A percentile compares a stretch with the other conserved stretches of the same genome.
Evolutionary conservation across 2,888 invertebrate species (phyloP).

Genomic region (Eustalomyia histrio): DNA sequence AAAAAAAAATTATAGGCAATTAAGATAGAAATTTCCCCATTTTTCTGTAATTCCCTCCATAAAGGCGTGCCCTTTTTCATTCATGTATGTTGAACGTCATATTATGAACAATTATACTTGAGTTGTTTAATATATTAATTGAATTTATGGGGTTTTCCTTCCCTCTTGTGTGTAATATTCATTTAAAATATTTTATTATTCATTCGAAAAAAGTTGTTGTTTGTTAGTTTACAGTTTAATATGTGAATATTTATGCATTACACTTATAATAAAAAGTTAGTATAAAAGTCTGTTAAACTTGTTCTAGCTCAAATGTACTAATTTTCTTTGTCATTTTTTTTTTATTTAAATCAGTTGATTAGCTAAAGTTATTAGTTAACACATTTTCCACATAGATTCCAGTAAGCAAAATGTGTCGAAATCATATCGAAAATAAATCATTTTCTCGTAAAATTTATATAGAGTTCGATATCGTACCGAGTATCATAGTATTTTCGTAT

Average conservation of each 20-base stretch:
- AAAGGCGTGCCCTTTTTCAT: conserved; percentile 15
- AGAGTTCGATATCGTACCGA: no score
- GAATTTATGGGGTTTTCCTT: conserved; percentile 16
- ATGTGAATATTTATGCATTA: background rate
- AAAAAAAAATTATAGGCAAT: conserved; percentile 48
- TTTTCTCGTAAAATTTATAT: no score
- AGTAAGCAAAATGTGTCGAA: no score
- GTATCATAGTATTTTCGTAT: no score
- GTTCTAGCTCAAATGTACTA: no score
- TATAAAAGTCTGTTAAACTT: no score
- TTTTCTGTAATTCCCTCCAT: background rate
- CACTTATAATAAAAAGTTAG: no score
- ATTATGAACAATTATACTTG: conserved; percentile 33
- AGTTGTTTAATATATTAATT: background rate
- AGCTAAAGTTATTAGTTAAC: no score
- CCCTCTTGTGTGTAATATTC: conserved; percentile 5
- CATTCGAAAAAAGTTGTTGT: conserved; percentile 14
- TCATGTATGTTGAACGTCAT: background rate
- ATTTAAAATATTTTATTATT: background rate
- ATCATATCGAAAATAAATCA: no score
- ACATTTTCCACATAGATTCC: no score
- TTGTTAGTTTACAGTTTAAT: conserved; percentile 22
- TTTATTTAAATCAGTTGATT: no score
- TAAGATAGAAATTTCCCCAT: conserved; percentile 36
- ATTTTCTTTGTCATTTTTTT: no score